These are phyloP conservation scores for Acrobasis repandana DNA, from an alignment of 2,888 invertebrate genomes.

Conservation along the genomic window DNA sequence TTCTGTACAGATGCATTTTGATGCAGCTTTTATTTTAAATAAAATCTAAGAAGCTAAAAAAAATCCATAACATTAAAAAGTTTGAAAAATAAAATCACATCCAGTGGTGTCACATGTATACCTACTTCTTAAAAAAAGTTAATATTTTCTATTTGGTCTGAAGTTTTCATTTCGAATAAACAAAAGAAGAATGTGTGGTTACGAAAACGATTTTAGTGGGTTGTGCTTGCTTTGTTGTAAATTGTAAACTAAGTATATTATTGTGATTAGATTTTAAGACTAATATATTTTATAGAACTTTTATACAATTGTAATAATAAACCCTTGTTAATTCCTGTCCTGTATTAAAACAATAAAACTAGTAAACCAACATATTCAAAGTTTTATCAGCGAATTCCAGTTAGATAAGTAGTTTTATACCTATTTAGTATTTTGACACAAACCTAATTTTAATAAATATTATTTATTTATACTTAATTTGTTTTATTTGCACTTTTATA, in stretches of 20 bases:
- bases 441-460: conserved; percentile 15
- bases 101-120: too few species aligned
- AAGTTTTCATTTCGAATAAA: not conserved
- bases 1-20: too few species aligned
- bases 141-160: not conserved
- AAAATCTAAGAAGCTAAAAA: too few species aligned
- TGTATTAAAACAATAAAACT: not conserved
- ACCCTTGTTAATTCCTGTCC: not conserved
- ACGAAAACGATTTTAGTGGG: not conserved
- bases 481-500: not conserved
- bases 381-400: not conserved
- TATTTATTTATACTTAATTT: not conserved
- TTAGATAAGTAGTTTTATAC: not conserved
- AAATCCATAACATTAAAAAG: too few species aligned
- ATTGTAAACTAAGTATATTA: not conserved
- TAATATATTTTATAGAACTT: conserved; percentile 24
- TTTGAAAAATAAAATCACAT: too few species aligned
- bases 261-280: conserved; percentile 19
- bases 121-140: too few species aligned
- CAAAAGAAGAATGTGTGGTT: not conserved
- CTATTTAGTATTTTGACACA: not conserved
- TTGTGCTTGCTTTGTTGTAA: conserved; percentile 13
- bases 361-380: conserved; percentile 10
- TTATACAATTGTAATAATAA: conserved; percentile 13
- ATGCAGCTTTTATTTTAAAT: too few species aligned